A percentile compares a stretch with the other conserved stretches of the same genome.
These are phyloP conservation scores for Drosophila oshimai DNA, from an alignment of 1,140 invertebrate species.

Conservation along the genomic window DNA sequence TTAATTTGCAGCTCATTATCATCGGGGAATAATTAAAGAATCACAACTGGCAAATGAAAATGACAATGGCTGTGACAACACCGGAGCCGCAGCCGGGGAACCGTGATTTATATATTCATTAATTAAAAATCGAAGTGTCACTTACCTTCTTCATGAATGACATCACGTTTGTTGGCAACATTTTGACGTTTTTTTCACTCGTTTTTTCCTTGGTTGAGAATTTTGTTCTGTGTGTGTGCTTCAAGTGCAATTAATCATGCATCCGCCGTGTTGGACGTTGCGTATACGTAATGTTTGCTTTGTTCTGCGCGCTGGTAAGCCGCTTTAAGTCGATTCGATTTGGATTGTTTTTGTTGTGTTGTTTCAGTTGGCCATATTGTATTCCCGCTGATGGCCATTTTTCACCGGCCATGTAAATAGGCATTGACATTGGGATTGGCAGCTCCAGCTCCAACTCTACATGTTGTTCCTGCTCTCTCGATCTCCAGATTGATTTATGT, in stretches of 20 bases:
- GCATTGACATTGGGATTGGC: slow-evolving; percentile 59
- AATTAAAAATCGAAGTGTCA: slow-evolving; percentile 44
- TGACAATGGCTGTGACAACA: slow-evolving; percentile 56
- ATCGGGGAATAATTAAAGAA: slow-evolving; percentile 56
- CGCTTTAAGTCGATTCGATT: slow-evolving; percentile 33
- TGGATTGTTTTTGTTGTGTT: slow-evolving; percentile 17
- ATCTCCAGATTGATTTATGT: slow-evolving; percentile 59
- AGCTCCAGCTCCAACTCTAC: slow-evolving; percentile 37
- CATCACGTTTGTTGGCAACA: slow-evolving; percentile 91
- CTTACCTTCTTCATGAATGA: slow-evolving; percentile 92
- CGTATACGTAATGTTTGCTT: slow-evolving; percentile 5
- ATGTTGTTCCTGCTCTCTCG: slow-evolving; percentile 35
- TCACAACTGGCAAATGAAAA: slow-evolving; percentile 46
- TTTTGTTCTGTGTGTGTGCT: slow-evolving; percentile 34
- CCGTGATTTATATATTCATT: slow-evolving; percentile 44
- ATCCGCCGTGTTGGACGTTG: slow-evolving; percentile 44
- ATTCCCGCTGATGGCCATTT: slow-evolving; percentile 56
- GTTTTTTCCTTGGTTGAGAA: not conserved
- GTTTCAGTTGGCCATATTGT: slow-evolving; percentile 17
- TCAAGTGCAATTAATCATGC: slow-evolving; percentile 77
- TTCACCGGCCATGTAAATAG: slow-evolving; percentile 68
- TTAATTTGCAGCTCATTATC: slow-evolving; percentile 54
- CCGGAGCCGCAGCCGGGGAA: too few relatives aligned
- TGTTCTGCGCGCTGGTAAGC: slow-evolving; percentile 23
- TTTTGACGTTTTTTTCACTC: slow-evolving; percentile 80